Base-by-base conservation (phyloP, 1,140 invertebrate species). In the Zaprionus tsacasi region DNA sequence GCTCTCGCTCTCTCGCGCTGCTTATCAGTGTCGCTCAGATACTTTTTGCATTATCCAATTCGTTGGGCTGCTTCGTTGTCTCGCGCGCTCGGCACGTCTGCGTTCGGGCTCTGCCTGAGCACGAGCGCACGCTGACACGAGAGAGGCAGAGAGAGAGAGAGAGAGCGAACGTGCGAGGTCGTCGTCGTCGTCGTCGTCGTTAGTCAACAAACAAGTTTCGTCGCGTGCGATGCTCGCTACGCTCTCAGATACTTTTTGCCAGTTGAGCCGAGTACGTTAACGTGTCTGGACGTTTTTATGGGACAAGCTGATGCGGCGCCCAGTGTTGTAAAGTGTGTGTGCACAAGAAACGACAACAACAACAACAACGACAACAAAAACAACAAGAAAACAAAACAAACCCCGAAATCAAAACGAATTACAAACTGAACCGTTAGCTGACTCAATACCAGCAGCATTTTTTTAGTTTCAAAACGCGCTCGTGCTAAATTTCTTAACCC, bases 261-360 rank as follows among this genome's bases (percentile, higher is more conserved):
- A 80, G 70, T 79, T 73, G 75, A 80, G 58, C 66, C 78, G 78
- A 78, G 71, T 78, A 70, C 75, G 78, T 80, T 70, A 70, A 78
- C 70, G 73, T 82, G 79, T 75, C 25, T 70, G 76, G 79, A 85
- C 71, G 74, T 76, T 76, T 72, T 76, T 61, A 72, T 73, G 10
- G 71, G 43, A 67, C 77, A 67, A 68, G 45, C 64, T 60, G 73
- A 55, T 60, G 43, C 30, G 55, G 36, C n/a, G 12, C 10, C 21
- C 21, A 21, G 21, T 21, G 21, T 21, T 21, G 21, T 21, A 21
- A 21, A 21, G 21, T 21, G 21, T 21, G 21, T 21, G 27, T 30
- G 27, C 27, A 17, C 35, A 64, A 64, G 33, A 35, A 56, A 64
- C 21, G 12, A 30, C 56, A 36, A 58, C 66, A 21, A 40, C 36